phyloP scores from a whole-genome alignment of 1,140 invertebrate species.

The Neocloeon triangulifer region DNA sequence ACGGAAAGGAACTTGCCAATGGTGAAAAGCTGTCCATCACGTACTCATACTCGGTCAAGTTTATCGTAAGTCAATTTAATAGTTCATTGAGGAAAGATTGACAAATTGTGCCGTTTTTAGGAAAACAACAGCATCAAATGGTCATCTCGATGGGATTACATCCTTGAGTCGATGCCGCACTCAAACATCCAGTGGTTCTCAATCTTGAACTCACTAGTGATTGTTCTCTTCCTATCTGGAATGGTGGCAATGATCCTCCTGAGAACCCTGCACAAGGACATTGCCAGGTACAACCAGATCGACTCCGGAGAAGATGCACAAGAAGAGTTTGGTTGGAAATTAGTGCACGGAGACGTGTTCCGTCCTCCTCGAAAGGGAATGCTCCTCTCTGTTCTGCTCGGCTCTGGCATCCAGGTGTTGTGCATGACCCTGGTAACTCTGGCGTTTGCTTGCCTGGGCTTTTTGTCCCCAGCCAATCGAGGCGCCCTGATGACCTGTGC shows the following conservation, averaged over 20 bases:
- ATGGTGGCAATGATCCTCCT: constrained; percentile 99
- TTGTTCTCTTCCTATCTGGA: constrained; percentile 75
- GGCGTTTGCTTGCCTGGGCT: constrained; percentile 93
- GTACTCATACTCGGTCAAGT: constrained; percentile 77
- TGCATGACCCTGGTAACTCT: constrained; percentile 40
- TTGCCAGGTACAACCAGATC: constrained; percentile 94
- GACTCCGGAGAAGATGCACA: constrained; percentile 90
- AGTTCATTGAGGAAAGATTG: neutral
- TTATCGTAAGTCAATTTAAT: constrained; percentile 30
- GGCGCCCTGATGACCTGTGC: constrained; percentile 97
- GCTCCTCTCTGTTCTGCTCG: constrained; percentile 83
- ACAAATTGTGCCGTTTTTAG: constrained; percentile 14
- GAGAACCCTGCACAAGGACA: constrained; percentile 93
- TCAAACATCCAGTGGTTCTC: constrained; percentile 99
- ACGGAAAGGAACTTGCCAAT: constrained; percentile 21
- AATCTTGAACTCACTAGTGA: constrained; percentile 73
- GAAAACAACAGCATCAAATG: constrained; percentile 77
- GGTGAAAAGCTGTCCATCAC: constrained; percentile 39
- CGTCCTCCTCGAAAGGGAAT: constrained; percentile 90
- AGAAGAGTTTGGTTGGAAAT: constrained; percentile 98
- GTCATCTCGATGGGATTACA: constrained; percentile 99
- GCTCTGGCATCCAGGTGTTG: constrained; percentile 80
- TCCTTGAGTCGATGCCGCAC: constrained; percentile 92
- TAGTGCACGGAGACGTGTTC: constrained; percentile 91
- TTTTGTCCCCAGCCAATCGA: constrained; percentile 92